phyloP scores from a whole-genome alignment of 2,797 vertebrate genomes.

The Phoeniculus purpureus region DNA sequence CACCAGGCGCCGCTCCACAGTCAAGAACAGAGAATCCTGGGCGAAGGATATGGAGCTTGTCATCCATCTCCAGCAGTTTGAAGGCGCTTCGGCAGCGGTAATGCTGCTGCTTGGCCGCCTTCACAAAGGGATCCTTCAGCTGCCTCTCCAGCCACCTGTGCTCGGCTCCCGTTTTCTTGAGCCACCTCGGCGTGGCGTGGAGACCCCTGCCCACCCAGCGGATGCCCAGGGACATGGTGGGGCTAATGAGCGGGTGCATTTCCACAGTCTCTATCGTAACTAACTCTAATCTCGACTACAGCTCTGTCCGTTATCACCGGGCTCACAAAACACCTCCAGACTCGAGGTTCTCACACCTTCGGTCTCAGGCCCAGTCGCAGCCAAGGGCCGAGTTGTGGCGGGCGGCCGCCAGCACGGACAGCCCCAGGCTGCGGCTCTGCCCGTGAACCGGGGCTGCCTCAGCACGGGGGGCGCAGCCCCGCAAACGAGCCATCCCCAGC shows the following conservation, averaged over 20 bases:
- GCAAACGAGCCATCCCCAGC: too few relatives aligned
- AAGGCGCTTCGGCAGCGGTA: constrained; percentile 95
- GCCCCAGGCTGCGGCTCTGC: too few relatives aligned
- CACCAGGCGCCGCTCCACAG: constrained; percentile 93
- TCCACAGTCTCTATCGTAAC: accelerated
- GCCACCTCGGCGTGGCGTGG: constrained; percentile 64
- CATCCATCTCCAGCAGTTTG: constrained; percentile 91
- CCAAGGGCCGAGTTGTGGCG: neutral
- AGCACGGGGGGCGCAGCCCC: neutral
- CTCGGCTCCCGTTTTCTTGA: constrained; percentile 77
- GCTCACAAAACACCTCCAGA: neutral
- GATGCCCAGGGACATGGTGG: neutral
- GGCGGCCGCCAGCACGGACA: too few relatives aligned
- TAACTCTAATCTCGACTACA: accelerated
- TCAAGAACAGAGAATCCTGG: constrained; percentile 89
- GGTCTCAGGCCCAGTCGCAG: too few relatives aligned
- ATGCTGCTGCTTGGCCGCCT: constrained; percentile 80
- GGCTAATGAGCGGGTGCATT: accelerated
- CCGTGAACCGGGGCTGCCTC: too few relatives aligned
- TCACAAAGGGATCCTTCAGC: constrained; percentile 89
- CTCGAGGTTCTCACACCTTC: neutral
- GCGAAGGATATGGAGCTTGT: constrained; percentile 80
- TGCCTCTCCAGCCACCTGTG: constrained; percentile 88
- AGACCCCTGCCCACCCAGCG: constrained; percentile 39
- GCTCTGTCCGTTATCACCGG: neutral